A percentile compares a stretch with the other conserved stretches of the same genome.
These are phyloP conservation scores for Diglossa cyanea DNA, from an alignment of 2,797 vertebrate species.

Conservation along the genomic window DNA sequence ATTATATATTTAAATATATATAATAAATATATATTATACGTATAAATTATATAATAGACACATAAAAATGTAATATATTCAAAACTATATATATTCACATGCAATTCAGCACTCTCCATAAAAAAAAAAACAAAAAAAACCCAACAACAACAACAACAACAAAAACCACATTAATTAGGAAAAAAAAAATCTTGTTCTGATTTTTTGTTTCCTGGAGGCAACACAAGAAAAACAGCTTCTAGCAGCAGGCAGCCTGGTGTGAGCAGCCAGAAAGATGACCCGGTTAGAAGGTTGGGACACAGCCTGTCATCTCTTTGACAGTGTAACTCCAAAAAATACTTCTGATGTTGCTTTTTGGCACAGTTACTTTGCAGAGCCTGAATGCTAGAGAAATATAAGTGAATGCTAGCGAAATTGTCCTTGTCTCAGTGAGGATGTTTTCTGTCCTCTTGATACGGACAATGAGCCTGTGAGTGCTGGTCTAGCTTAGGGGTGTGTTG, in stretches of 20 bases:
- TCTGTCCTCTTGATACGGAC: background rate
- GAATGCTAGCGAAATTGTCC: background rate
- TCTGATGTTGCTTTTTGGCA: background rate
- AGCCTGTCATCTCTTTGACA: background rate
- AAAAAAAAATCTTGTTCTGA: background rate
- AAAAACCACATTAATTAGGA: background rate
- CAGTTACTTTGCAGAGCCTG: background rate
- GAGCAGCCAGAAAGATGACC: background rate
- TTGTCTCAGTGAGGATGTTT: background rate
- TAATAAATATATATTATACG: background rate
- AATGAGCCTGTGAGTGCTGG: background rate
- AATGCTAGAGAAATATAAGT: background rate
- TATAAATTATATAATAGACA: background rate
- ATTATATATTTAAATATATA: too few relatives aligned
- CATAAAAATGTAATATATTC: background rate
- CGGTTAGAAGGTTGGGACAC: background rate
- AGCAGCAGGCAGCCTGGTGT: background rate
- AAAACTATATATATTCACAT: background rate
- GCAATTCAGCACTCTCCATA: background rate
- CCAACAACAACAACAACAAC: too few relatives aligned
- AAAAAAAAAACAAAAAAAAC: too few relatives aligned
- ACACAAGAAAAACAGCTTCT: background rate
- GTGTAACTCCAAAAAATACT: background rate
- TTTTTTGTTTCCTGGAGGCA: background rate
- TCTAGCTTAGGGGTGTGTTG: background rate